These are phyloP conservation scores for Oreocharis arfaki DNA, from an alignment of 2,113 vertebrate species.

Conservation along the genomic window DNA sequence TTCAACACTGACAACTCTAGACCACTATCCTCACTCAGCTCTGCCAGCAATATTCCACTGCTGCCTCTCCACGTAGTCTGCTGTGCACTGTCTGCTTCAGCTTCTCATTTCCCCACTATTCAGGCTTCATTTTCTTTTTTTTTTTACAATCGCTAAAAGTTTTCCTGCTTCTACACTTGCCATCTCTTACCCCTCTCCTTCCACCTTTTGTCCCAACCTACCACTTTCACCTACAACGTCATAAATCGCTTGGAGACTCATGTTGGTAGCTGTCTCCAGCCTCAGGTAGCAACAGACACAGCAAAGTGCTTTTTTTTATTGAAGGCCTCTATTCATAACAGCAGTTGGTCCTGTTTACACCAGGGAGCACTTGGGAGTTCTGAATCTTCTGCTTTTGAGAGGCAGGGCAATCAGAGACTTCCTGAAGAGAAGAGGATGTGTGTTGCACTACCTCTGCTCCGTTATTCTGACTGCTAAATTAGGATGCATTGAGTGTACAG, in stretches of 20 bases:
- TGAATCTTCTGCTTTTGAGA: neutral
- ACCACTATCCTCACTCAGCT: neutral
- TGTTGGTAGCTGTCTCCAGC: rapidly evolving
- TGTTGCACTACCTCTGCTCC: neutral
- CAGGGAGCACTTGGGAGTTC: neutral
- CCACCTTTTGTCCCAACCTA: neutral
- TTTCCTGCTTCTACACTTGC: neutral
- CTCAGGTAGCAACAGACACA: neutral
- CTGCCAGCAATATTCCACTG: neutral
- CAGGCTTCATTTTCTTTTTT: neutral
- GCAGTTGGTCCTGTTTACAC: neutral
- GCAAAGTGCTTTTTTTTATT: neutral
- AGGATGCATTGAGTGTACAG: neutral
- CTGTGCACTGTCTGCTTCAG: neutral
- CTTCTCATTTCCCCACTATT: neutral
- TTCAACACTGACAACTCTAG: neutral
- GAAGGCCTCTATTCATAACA: neutral
- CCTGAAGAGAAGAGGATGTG: neutral
- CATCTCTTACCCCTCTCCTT: neutral
- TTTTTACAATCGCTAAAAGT: neutral
- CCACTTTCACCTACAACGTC: neutral
- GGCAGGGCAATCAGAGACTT: neutral
- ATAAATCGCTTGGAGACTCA: neutral
- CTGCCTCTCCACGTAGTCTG: neutral
- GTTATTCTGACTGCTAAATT: neutral